phyloP scores from a whole-genome alignment of 2,888 invertebrate species.

The Nymphalis urticae region DNA sequence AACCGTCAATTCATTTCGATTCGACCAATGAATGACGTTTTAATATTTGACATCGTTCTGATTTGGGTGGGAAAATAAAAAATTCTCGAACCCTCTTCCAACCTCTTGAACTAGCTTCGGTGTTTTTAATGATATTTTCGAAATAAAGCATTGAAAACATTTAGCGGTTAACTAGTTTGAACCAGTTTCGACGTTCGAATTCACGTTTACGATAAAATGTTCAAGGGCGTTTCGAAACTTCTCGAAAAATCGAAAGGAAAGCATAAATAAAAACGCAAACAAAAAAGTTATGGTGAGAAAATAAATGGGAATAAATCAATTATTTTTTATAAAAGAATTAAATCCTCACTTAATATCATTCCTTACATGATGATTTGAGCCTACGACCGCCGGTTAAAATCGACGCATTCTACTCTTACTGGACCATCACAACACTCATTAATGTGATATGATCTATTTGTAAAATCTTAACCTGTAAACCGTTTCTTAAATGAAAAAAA shows the following conservation, averaged over 20 bases:
- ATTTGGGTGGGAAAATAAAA: slow-evolving; percentile 14
- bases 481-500: too few species aligned
- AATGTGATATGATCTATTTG: too few species aligned
- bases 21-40: slow-evolving; percentile 6
- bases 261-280: too few species aligned
- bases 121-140: slow-evolving; percentile 24
- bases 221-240: slow-evolving; percentile 1
- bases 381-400: too few species aligned
- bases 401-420: too few species aligned
- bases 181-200: slow-evolving; percentile 25
- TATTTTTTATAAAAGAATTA: too few species aligned
- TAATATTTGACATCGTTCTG: slow-evolving; percentile 20
- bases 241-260: background rate
- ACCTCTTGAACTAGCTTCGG: slow-evolving; percentile 15
- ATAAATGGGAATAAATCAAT: background rate
- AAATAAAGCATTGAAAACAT: slow-evolving; percentile 26
- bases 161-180: slow-evolving; percentile 28
- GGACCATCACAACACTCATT: too few species aligned
- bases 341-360: too few species aligned
- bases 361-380: too few species aligned
- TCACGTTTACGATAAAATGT: slow-evolving; percentile 11
- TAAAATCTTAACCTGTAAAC: too few species aligned
- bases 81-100: slow-evolving; percentile 15
- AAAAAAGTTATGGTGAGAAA: background rate
- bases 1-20: slow-evolving; percentile 16